phyloP scores from a whole-genome alignment of 2,113 vertebrate species.

The Dipodomys spectabilis region DNA sequence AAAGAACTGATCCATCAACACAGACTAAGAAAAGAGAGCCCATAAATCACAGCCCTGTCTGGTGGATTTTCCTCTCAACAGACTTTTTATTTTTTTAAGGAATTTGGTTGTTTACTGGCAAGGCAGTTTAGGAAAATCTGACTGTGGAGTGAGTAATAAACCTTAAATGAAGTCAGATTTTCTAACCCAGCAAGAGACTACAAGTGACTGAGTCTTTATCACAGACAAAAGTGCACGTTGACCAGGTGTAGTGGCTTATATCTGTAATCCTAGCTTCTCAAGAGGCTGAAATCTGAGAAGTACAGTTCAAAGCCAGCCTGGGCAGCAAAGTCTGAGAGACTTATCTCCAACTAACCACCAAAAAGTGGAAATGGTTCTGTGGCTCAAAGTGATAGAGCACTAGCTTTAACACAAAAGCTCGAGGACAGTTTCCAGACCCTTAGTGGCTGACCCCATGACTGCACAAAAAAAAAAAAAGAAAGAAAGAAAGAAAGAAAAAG shows the following conservation, averaged over 20 bases:
- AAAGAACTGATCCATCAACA: conserved; percentile 13
- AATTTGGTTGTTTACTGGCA: background rate
- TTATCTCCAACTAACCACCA: no score
- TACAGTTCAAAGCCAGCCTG: no score
- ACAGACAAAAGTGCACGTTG: background rate
- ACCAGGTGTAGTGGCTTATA: no score
- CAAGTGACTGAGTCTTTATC: background rate
- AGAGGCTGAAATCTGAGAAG: no score
- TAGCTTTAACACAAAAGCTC: no score
- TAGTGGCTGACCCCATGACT: no score
- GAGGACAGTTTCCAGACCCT: no score
- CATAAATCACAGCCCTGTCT: background rate
- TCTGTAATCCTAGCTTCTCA: no score
- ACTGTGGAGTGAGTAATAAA: background rate
- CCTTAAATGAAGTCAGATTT: conserved; percentile 4
- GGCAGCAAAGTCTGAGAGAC: no score
- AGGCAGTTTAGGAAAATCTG: background rate
- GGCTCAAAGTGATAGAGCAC: no score
- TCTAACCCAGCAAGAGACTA: background rate
- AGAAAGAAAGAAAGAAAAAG: background rate
- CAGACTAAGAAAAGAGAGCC: background rate
- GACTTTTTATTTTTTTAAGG: background rate
- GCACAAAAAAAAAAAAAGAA: no score
- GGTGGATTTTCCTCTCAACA: background rate
- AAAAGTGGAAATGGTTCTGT: no score